These are phyloP conservation scores for Vulpes vulpes DNA, from an alignment of 2,113 vertebrate genomes.

Conservation along the genomic window DNA sequence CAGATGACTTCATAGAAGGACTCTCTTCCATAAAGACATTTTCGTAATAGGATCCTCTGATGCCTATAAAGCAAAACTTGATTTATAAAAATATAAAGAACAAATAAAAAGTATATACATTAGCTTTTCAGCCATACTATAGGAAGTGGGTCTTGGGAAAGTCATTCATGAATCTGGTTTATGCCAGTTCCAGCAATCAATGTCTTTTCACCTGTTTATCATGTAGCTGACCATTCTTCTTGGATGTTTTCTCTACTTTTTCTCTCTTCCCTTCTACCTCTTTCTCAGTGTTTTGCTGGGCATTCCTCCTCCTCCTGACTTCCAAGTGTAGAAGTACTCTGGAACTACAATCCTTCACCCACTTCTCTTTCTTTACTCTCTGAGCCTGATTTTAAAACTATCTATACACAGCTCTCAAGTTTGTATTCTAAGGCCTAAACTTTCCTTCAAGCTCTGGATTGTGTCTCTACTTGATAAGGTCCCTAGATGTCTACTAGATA, in stretches of 20 bases:
- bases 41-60: not conserved
- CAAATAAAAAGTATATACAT: not conserved
- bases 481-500: not conserved
- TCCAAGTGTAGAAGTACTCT: not conserved
- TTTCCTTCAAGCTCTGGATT: not conserved
- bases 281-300: not conserved
- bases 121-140: not conserved
- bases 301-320: not conserved
- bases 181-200: not conserved
- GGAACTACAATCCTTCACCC: no score
- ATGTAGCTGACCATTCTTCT: not conserved
- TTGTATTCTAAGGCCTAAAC: not conserved
- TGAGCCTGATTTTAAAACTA: not conserved
- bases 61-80: not conserved
- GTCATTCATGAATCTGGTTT: not conserved
- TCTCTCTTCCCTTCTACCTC: not conserved
- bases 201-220: not conserved
- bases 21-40: not conserved
- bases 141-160: not conserved
- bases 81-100: conserved; percentile 33
- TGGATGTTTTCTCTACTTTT: not conserved
- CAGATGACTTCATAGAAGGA: not conserved
- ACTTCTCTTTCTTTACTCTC: not conserved
- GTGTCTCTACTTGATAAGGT: not conserved
- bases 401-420: not conserved